phyloP scores from a whole-genome alignment of 2,888 invertebrate species.

The Cataglyphis albicans region DNA sequence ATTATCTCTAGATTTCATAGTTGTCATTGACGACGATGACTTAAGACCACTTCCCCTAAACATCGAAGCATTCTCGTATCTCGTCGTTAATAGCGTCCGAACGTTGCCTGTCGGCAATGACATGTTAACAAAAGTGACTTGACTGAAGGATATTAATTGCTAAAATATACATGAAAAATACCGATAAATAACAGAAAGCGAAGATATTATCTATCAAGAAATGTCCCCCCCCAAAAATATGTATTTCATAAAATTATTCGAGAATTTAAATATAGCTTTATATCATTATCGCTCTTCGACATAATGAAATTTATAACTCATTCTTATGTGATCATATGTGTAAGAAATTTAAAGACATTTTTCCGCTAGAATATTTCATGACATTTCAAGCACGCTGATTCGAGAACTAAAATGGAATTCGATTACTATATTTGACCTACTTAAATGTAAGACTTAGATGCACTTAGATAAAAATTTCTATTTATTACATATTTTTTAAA shows the following conservation, averaged over 20 bases:
- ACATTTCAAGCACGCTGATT: neutral
- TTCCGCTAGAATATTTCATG: neutral
- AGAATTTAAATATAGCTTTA: neutral
- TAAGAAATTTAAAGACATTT: neutral
- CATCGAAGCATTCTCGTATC: slow-evolving; percentile 16
- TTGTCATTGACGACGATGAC: slow-evolving; percentile 67
- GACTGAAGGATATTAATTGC: neutral
- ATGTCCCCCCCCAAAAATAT: neutral
- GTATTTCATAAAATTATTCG: slow-evolving; percentile 7
- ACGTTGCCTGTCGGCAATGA: neutral
- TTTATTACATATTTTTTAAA: neutral
- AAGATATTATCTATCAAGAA: neutral
- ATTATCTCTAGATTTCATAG: slow-evolving; percentile 48
- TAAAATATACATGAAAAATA: neutral
- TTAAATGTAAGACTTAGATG: neutral
- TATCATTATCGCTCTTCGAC: neutral
- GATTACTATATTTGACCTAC: neutral
- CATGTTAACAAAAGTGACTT: slow-evolving; percentile 4
- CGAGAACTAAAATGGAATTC: neutral
- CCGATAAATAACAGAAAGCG: neutral
- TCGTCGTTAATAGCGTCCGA: neutral
- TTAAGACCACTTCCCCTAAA: slow-evolving; percentile 38
- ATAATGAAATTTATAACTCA: neutral
- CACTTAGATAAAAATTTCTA: neutral
- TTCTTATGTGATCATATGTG: neutral